Base-by-base conservation (phyloP, 1,140 invertebrate species). In the Polypedilum vanderplanki region DNA sequence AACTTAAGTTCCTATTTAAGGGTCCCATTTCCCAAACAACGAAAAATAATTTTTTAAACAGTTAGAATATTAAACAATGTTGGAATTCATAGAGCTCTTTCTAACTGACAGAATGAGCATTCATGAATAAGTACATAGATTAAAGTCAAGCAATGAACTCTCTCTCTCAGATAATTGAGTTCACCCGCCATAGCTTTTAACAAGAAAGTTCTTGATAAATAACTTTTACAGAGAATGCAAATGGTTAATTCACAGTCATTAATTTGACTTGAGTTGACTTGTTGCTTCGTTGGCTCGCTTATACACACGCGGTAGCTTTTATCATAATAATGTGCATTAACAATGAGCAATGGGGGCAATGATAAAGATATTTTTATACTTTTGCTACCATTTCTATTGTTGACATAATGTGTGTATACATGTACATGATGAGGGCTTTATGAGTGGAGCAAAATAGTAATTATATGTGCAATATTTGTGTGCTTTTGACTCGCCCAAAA, bases 321-420 rank as follows among this genome's bases (percentile, higher is more conserved):
- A 57, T 57, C n/a, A n/a, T 57, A 57, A 57, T n/a, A 57, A 15
- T 57, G 46, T n/a, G 46, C 46, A 57, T 57, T 57, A n/a, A 33
- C 24, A 33, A 33, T 33, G 24, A 33, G 24, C 46, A 57, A 57
- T 57, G 46, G n/a, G 46, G 46, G 46, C 4, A 57, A n/a, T 57
- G 12, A 57, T 57, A n/a, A 33, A 33, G 12, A n/a, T 12, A 57
- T 57, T 57, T 46, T 9, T 46, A 7, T 41, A 46, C 15, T 46
- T 57, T 15, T 57, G 12, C 12, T 57, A n/a, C 46, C 46, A 57
- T 57, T 57, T 57, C 46, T n/a, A 57, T 12, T 57, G 12, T 57
- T 57, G 46, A 57, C 46, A n/a, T 4, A 46, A 57, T 57, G 46
- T 33, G 24, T 33, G 24, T n/a, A n/a, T n/a, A n/a, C 24, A 33